Percentiles rank a stretch among this genome's conserved stretches.
These are phyloP conservation scores for Cryptocheilus praepositus DNA, from an alignment of 2,888 invertebrate genomes.

Conservation along the genomic window DNA sequence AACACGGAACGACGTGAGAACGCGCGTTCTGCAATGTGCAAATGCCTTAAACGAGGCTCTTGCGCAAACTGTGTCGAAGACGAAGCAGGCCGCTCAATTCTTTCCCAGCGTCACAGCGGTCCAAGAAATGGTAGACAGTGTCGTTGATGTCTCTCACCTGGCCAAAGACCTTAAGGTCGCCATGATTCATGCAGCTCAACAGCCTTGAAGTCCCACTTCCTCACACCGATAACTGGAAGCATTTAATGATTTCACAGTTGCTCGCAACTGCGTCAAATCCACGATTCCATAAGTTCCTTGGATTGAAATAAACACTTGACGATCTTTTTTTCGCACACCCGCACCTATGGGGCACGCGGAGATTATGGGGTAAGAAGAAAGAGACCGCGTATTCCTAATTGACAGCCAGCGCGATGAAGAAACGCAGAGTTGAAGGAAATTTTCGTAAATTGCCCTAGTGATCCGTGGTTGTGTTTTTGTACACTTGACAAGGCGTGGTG, in stretches of 20 bases:
- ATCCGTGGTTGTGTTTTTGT: too few species aligned
- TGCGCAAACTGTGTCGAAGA: conserved; percentile 89
- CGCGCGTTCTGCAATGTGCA: conserved; percentile 84
- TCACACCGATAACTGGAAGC: background rate
- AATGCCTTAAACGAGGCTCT: conserved; percentile 89
- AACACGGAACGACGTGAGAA: conserved; percentile 83
- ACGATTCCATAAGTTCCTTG: conserved; percentile 39
- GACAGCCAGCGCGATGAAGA: background rate
- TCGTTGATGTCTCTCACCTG: conserved; percentile 89
- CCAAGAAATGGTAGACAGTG: conserved; percentile 94
- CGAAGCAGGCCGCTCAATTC: conserved; percentile 92
- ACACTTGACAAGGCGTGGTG: too few species aligned
- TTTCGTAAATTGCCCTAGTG: too few species aligned
- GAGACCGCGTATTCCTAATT: conserved; percentile 7
- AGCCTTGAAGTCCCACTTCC: conserved; percentile 63
- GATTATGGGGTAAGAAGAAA: too few species aligned
- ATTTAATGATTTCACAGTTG: background rate
- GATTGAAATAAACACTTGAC: conserved; percentile 25
- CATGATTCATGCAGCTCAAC: conserved; percentile 82
- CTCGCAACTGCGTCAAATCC: background rate
- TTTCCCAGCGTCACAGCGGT: conserved; percentile 94
- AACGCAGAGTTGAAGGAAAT: too few species aligned
- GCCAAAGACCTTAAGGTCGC: conserved; percentile 88
- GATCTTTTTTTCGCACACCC: background rate
- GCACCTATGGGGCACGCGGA: too few species aligned